Conservation (phyloP, 2,797 vertebrate genomes). For the Thamnophis elegans region DNA sequence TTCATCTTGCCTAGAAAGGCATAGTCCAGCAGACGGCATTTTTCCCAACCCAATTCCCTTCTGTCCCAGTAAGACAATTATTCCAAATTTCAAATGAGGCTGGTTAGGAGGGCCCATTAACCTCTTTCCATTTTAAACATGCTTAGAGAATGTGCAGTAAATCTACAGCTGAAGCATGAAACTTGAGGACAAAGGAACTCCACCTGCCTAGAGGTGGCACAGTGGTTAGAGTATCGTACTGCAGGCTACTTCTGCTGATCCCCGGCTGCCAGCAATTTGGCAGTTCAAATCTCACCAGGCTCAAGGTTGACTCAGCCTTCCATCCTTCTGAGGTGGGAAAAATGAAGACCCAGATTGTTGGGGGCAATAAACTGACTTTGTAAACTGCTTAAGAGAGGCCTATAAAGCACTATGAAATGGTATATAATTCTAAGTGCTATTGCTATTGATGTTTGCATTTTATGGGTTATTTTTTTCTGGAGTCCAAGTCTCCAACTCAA, state of each 20-base stretch:
- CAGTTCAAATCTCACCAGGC: too few relatives aligned
- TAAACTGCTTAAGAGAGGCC: too few relatives aligned
- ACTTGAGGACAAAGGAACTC: neutral
- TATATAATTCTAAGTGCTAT: too few relatives aligned
- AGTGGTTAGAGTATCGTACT: too few relatives aligned
- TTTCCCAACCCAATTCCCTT: neutral
- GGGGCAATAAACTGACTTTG: too few relatives aligned
- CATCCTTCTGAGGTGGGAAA: too few relatives aligned
- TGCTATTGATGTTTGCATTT: neutral
- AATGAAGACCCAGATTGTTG: too few relatives aligned
- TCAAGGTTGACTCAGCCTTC: too few relatives aligned
- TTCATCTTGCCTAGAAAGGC: constrained; percentile 4
- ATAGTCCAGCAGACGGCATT: neutral
- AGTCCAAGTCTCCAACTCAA: neutral
- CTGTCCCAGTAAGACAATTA: neutral
- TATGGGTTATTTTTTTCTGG: neutral
- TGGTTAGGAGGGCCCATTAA: neutral
- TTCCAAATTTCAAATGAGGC: neutral
- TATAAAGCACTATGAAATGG: too few relatives aligned
- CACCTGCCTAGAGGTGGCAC: neutral
- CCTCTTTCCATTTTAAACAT: neutral
- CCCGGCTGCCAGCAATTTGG: too few relatives aligned
- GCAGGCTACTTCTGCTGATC: too few relatives aligned
- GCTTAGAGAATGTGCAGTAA: neutral
- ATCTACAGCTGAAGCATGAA: neutral